These are phyloP conservation scores for Venturia canescens DNA, from an alignment of 1,140 invertebrate genomes.

Conservation along the genomic window DNA sequence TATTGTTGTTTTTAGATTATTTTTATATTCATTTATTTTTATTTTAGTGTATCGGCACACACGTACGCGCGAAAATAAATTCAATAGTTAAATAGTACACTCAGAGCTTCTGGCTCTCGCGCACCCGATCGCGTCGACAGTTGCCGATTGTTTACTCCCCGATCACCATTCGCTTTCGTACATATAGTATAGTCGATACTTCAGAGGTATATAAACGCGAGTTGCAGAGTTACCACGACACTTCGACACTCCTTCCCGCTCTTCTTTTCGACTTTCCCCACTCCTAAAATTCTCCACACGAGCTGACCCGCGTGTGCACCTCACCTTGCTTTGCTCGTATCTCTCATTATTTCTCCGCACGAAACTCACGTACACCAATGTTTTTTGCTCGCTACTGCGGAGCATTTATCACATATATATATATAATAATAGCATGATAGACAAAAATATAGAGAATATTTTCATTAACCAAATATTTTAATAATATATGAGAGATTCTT, in stretches of 20 bases:
- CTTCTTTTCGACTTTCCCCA: neutral
- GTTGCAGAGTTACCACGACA: slow-evolving; percentile 11
- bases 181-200: slow-evolving; percentile 1
- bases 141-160: slow-evolving; percentile 13
- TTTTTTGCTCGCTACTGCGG: no score
- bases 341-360: neutral
- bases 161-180: neutral
- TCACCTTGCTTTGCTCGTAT: neutral
- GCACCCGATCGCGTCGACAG: neutral
- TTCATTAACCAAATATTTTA: no score
- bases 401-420: no score
- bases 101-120: neutral
- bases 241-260: neutral
- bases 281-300: neutral
- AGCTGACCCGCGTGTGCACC: neutral
- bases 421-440: no score
- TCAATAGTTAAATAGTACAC: neutral
- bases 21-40: no score
- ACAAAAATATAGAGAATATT: no score
- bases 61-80: neutral
- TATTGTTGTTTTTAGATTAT: no score
- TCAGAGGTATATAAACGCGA: neutral
- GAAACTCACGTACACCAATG: no score
- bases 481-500: no score
- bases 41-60: neutral